Evolutionary conservation across 2,888 invertebrate species (phyloP).

Genomic region (Allacma fusca): DNA sequence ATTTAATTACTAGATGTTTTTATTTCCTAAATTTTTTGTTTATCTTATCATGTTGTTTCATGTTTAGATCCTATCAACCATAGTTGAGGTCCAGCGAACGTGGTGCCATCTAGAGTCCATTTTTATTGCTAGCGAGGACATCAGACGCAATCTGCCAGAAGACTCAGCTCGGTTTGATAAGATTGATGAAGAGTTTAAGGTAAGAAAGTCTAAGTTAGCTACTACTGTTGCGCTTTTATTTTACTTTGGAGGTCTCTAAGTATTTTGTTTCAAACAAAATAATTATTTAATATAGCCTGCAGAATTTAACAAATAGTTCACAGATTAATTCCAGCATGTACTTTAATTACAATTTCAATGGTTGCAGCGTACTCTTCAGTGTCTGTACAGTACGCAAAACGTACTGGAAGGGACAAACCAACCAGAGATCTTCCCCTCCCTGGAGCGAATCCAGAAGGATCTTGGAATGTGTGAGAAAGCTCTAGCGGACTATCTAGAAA

Average conservation of each 20-base stretch:
- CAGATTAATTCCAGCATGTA: too few relatives aligned
- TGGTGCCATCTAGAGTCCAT: constrained; percentile 98
- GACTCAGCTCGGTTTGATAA: constrained; percentile 92
- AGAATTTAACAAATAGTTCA: too few relatives aligned
- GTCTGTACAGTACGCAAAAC: constrained; percentile 82
- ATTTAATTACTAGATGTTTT: too few relatives aligned
- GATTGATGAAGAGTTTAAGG: constrained; percentile 90
- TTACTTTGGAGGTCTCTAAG: too few relatives aligned
- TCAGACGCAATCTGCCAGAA: constrained; percentile 89
- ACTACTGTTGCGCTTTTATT: too few relatives aligned
- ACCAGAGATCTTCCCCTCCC: constrained; percentile 77
- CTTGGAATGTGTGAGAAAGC: constrained; percentile 89
- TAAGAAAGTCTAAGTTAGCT: too few relatives aligned
- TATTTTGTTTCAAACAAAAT: too few relatives aligned
- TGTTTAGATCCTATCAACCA: constrained; percentile 67
- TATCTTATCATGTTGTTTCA: too few relatives aligned
- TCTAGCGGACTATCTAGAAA: constrained; percentile 94
- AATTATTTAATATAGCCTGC: too few relatives aligned
- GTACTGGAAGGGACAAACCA: constrained; percentile 91
- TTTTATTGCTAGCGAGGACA: constrained; percentile 97
- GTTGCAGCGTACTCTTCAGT: too few relatives aligned
- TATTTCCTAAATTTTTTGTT: too few relatives aligned
- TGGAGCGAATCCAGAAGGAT: constrained; percentile 84
- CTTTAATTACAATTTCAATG: too few relatives aligned
- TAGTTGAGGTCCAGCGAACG: constrained; percentile 92